These are phyloP conservation scores for Allacma fusca DNA, from an alignment of 2,888 invertebrate genomes.

Conservation along the genomic window DNA sequence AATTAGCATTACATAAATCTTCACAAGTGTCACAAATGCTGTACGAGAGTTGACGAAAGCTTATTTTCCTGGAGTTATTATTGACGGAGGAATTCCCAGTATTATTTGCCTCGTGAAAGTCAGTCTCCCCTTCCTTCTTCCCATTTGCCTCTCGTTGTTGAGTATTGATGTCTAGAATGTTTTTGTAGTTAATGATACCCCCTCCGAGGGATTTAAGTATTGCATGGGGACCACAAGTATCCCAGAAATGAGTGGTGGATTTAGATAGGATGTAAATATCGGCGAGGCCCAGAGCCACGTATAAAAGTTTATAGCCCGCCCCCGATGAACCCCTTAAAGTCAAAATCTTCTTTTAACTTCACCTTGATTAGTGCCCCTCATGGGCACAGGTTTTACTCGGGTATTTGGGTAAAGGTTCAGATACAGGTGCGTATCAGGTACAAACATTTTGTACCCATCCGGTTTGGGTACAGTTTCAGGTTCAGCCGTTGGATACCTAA, in stretches of 20 bases:
- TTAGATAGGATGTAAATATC: slow-evolving; percentile 78
- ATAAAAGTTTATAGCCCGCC: slow-evolving; percentile 88
- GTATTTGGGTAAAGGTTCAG: slow-evolving; percentile 40
- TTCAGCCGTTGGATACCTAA: too few relatives aligned
- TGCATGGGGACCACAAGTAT: slow-evolving; percentile 90
- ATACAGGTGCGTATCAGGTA: too few relatives aligned
- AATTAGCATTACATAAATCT: slow-evolving; percentile 26
- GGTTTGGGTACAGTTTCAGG: too few relatives aligned
- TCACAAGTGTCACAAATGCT: slow-evolving; percentile 38
- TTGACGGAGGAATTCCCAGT: too few relatives aligned
- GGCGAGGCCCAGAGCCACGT: slow-evolving; percentile 76
- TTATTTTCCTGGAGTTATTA: slow-evolving; percentile 2
- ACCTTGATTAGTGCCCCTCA: slow-evolving; percentile 51
- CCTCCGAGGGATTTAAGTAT: slow-evolving; percentile 83
- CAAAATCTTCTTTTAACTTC: slow-evolving; percentile 66
- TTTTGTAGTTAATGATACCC: slow-evolving; percentile 66
- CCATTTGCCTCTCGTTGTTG: too few relatives aligned
- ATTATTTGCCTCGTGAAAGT: too few relatives aligned
- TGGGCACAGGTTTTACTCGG: slow-evolving; percentile 53
- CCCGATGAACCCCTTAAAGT: slow-evolving; percentile 76
- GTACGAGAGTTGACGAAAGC: slow-evolving; percentile 36
- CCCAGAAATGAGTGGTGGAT: slow-evolving; percentile 87
- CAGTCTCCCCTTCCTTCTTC: too few relatives aligned
- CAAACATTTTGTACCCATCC: too few relatives aligned
- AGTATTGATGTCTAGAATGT: too few relatives aligned